A percentile compares a stretch with the other conserved stretches of the same genome.
phyloP scores from a whole-genome alignment of 2,888 invertebrate genomes.

The Oconnorella tubifera region DNA sequence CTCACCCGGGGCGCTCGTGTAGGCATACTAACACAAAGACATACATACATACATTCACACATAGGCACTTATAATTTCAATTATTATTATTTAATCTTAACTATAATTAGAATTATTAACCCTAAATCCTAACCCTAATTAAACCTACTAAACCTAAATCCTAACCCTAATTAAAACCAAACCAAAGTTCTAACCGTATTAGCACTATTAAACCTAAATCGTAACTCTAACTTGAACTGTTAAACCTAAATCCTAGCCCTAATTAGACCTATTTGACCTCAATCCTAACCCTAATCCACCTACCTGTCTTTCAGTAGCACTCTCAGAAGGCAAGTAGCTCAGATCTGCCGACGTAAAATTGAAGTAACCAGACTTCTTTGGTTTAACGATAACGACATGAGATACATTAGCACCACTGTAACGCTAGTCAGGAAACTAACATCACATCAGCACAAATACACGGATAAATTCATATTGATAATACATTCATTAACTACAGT shows the following conservation, averaged over 20 bases:
- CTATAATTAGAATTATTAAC: background rate
- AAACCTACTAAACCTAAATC: no score
- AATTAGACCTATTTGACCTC: no score
- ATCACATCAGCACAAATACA: background rate
- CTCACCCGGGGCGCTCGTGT: constrained; percentile 88
- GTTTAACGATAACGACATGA: constrained; percentile 86
- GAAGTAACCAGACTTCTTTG: constrained; percentile 85
- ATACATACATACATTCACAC: background rate
- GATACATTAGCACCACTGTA: constrained; percentile 77
- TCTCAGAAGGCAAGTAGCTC: constrained; percentile 77
- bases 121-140: no score
- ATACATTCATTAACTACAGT: no score
- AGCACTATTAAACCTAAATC: background rate
- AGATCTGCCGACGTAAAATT: constrained; percentile 95
- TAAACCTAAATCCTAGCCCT: no score
- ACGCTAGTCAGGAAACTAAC: no score
- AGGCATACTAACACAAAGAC: constrained; percentile 49
- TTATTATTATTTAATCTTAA: background rate
- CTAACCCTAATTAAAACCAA: no score
- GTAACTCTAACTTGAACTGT: no score
- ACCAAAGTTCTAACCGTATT: background rate
- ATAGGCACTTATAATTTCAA: background rate
- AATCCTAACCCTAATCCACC: no score
- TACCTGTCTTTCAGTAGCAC: constrained; percentile 64
- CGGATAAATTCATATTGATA: no score